Evolutionary conservation across 2,113 vertebrate species (phyloP), one percentile per base, ranked within the genome.

Genomic region (Heterochromis multidens): DNA sequence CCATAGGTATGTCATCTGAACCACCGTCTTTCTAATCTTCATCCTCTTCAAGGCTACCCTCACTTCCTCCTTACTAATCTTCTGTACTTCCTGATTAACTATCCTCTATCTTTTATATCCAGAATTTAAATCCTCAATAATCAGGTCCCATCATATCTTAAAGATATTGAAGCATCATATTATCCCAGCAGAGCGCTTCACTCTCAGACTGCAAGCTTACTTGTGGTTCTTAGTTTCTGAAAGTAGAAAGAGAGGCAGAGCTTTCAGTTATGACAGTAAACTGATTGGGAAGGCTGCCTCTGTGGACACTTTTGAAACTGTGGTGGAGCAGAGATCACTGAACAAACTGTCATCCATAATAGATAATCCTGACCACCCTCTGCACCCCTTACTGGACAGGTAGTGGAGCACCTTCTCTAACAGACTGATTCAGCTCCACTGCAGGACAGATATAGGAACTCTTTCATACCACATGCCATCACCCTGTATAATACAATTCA

Each of bases 291-390:
- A 67, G 2, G 35, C 35, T 67, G 35, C 23, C 21, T 67, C 62
- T 25, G 62, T 40, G 35, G 35, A 63, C 61, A 63, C 61, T 37
- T 31, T 31, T 1, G 35, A 67, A 35, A 25, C 35, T 67, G 62
- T 2, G 35, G 62, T 67, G 35, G 0, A 67, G 35, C 1, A 13
- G 62, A 40, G 1, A 3, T 63, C 61, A 63, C 33, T n/a, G 1
- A 6, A 63, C 61, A 63, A 40, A 65, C 3, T 12, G 62, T 65
- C 37, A 65, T 65, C 62, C 35, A 16, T 65, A 21, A 25, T 65
- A 21, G 62, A 65, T 65, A 40, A 21, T 65, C 62, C 62, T 43
- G 35, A 17, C 0, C n/a, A 67, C 7, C n/a, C 33, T 40, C 62
- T 43, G 37, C 37, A 40, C 37, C 37, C 2, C 37, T 40, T 35